These are phyloP conservation scores for Cosmorhoe ocellata DNA, from an alignment of 2,888 invertebrate genomes.

Conservation along the genomic window DNA sequence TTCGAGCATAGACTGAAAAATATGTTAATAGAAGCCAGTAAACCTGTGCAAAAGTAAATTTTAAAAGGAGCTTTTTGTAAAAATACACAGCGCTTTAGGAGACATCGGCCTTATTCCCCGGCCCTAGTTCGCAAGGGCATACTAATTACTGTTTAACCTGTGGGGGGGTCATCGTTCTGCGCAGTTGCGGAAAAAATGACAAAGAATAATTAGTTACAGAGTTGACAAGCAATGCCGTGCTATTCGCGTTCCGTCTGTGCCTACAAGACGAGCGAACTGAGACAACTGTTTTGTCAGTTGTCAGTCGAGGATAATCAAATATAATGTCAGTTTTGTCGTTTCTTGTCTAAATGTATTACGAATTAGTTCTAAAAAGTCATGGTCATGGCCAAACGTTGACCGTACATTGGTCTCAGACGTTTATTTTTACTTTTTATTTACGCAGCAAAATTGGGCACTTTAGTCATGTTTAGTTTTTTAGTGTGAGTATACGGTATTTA, in stretches of 20 bases:
- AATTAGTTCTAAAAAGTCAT: background rate
- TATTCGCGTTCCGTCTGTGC: constrained; percentile 25
- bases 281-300: constrained; percentile 21
- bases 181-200: constrained; percentile 38
- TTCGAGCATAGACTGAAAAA: too few species aligned
- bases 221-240: constrained; percentile 30
- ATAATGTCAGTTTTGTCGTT: constrained; percentile 13
- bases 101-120: constrained; percentile 1
- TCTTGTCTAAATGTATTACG: background rate
- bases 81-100: background rate
- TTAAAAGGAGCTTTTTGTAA: too few species aligned
- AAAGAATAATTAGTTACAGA: constrained; percentile 35
- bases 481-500: background rate
- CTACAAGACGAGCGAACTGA: constrained; percentile 31
- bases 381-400: constrained; percentile 21
- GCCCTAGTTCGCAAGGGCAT: constrained; percentile 18
- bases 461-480: background rate
- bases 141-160: constrained; percentile 21
- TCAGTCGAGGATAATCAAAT: constrained; percentile 12
- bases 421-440: constrained; percentile 14
- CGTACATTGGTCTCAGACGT: constrained; percentile 11
- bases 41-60: too few species aligned
- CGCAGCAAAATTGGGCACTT: constrained; percentile 6
- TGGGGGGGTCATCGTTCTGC: constrained; percentile 44
- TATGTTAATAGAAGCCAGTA: too few species aligned